A percentile compares a stretch with the other conserved stretches of the same genome.
phyloP scores from a whole-genome alignment of 2,888 invertebrate species.

The Parnassius apollo region DNA sequence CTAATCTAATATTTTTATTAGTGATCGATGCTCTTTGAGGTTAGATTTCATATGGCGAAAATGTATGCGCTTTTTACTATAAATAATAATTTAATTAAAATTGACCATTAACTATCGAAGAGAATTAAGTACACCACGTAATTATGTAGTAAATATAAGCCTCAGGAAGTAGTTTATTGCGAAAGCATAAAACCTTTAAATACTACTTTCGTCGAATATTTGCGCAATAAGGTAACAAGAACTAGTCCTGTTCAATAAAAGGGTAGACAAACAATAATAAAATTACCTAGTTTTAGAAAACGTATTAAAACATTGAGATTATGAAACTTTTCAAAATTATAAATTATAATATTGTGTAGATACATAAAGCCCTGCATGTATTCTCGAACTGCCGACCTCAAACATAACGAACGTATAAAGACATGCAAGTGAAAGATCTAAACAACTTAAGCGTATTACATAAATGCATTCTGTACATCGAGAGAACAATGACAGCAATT shows the following conservation, averaged over 20 bases:
- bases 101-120: too few species aligned
- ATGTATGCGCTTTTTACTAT: too few species aligned
- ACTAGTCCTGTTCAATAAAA: constrained; percentile 3
- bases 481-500: constrained; percentile 61
- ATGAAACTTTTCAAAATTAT: too few species aligned
- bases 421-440: constrained; percentile 12
- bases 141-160: background rate
- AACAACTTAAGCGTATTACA: constrained; percentile 22
- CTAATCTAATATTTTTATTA: too few species aligned
- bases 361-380: too few species aligned
- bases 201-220: constrained; percentile 8
- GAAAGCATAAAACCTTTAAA: constrained; percentile 7
- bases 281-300: too few species aligned
- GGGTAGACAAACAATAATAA: background rate
- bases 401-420: constrained; percentile 4
- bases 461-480: constrained; percentile 22
- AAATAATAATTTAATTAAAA: too few species aligned
- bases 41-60: too few species aligned
- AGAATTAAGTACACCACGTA: too few species aligned
- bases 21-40: too few species aligned
- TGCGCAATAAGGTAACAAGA: constrained; percentile 12
- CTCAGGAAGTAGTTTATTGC: constrained; percentile 12
- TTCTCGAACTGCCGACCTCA: background rate
- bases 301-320: too few species aligned
- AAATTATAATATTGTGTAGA: too few species aligned